These are phyloP conservation scores for Marmota flaviventris DNA, from an alignment of 2,113 vertebrate species.

Conservation along the genomic window DNA sequence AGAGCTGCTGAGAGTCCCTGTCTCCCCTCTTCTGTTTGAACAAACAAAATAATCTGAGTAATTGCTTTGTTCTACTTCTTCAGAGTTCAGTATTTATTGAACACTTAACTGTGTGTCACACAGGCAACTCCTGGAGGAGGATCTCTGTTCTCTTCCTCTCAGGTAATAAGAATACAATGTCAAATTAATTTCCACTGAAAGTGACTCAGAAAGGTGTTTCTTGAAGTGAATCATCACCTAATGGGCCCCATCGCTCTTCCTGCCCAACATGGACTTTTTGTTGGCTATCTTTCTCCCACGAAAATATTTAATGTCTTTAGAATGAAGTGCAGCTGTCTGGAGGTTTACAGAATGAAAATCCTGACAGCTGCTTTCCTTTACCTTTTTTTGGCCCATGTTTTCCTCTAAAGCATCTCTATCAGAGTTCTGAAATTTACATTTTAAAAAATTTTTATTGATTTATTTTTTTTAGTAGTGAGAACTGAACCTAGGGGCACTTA, in stretches of 20 bases:
- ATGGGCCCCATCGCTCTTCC: constrained; percentile 38
- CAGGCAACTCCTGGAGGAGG: background rate
- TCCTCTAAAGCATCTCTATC: constrained; percentile 25
- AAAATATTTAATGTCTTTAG: constrained; percentile 69
- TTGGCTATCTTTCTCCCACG: constrained; percentile 41
- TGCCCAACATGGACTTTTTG: background rate
- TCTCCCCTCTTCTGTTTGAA: background rate
- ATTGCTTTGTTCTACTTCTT: background rate
- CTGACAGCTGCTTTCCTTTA: constrained; percentile 79
- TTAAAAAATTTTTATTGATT: too few relatives aligned
- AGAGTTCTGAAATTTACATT: background rate
- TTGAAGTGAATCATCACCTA: constrained; percentile 46
- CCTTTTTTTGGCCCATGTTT: background rate
- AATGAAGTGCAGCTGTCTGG: constrained; percentile 79
- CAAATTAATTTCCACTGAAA: constrained; percentile 43
- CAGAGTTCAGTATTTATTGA: background rate
- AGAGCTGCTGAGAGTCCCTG: background rate
- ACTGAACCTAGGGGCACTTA: background rate
- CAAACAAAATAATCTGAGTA: background rate
- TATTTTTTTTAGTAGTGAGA: too few relatives aligned
- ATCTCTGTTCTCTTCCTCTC: constrained; percentile 37
- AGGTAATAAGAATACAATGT: background rate
- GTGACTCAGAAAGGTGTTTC: constrained; percentile 53
- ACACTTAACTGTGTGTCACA: background rate
- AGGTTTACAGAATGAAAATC: constrained; percentile 42